Evolutionary conservation across 2,797 vertebrate genomes (phyloP), one percentile per base, ranked within the genome.

Genomic region (Podargus strigoides): DNA sequence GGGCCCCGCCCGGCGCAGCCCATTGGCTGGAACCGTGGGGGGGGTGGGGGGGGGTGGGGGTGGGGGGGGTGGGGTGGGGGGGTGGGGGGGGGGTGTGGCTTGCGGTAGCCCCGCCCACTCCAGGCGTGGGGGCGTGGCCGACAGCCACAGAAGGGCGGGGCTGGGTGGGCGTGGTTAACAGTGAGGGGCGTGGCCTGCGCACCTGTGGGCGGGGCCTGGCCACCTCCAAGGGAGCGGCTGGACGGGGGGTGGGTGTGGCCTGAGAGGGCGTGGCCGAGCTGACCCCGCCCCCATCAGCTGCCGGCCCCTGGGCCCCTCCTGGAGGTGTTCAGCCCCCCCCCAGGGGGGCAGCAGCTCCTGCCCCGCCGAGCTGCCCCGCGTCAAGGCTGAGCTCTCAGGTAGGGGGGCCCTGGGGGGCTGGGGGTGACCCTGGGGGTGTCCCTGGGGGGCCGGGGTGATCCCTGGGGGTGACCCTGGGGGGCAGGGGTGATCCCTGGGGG

Each of bases 311-410:
- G 98, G 77, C 99, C 98, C 90, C 97, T 99, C 67, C 96, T 99
- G 94, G 98, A 99, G 95, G 97, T 99, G 6, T 99, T 99, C 95
- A 98, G n/a, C 97, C 89, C 97, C 98, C 67, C 98, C 98, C 32
- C 98, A 98, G 96, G 96, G 98, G 52, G 97, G 98, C 94, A 99
- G 99, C 97, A 99, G 99, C 97, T 99, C 99, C 94, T 99, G 99
- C 84, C 99, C 99, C 4, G 98, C 99, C 39, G 98, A 99, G 94
- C 98, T 99, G 95, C 97, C 98, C 75, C 98, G 99, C 89, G 98
- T 99, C 97, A 99, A 99, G 98, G 98, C 97, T 60, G 99, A 99
- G 97, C 92, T 98, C 73, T 96, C 93, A 7, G 98, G 98, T 99
- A 36, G 24, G 37, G 30, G 22, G 49, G 16, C 15, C 24, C 6